phyloP scores from a whole-genome alignment of 1,140 invertebrate species.

The Grapholita molesta region DNA sequence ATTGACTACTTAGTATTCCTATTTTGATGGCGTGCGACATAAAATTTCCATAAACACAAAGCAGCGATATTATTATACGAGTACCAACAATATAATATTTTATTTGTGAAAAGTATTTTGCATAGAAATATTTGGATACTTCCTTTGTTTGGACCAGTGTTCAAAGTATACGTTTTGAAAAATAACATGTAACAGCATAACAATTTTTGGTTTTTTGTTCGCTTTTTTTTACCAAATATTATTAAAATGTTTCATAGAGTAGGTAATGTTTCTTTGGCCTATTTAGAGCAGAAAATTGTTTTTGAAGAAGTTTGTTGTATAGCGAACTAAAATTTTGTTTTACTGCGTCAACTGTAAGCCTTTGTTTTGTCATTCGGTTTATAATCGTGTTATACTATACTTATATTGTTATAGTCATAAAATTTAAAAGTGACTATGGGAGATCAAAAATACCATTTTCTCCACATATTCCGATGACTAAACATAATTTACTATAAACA shows the following conservation, averaged over 20 bases:
- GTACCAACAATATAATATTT: slow-evolving; percentile 45
- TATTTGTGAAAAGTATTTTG: slow-evolving; percentile 42
- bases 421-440: too few relatives aligned
- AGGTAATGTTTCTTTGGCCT: slow-evolving; percentile 21
- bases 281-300: too few relatives aligned
- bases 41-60: slow-evolving; percentile 55
- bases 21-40: slow-evolving; percentile 30
- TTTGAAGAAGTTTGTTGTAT: too few relatives aligned
- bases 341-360: too few relatives aligned
- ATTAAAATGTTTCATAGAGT: not conserved
- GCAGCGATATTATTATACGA: slow-evolving; percentile 32
- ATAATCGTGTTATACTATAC: too few relatives aligned
- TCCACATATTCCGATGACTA: too few relatives aligned
- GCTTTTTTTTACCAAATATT: too few relatives aligned
- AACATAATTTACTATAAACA: too few relatives aligned
- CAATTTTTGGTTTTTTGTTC: slow-evolving; percentile 33
- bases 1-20: slow-evolving; percentile 48
- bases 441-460: too few relatives aligned
- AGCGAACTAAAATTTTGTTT: too few relatives aligned
- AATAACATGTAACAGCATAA: slow-evolving; percentile 29
- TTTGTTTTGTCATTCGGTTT: too few relatives aligned
- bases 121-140: slow-evolving; percentile 52
- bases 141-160: slow-evolving; percentile 43
- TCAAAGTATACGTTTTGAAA: slow-evolving; percentile 43
- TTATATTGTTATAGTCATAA: too few relatives aligned